Percentiles rank a stretch among this genome's conserved stretches.
Evolutionary conservation across 2,797 vertebrate species (phyloP).

Genomic region (Gadopsis bispinosus): DNA sequence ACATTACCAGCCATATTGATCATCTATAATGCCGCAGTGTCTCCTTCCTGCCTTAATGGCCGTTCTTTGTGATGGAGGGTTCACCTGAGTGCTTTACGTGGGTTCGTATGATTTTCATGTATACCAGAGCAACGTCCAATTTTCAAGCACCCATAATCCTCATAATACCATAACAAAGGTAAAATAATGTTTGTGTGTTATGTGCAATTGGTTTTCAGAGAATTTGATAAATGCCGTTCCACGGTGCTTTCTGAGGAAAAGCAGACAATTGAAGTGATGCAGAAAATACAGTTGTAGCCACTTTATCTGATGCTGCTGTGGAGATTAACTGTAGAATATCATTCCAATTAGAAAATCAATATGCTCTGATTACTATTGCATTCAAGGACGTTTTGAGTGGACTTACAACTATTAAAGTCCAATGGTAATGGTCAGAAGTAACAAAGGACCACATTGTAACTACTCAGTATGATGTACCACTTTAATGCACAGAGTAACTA

Average conservation of each 20-base stretch:
- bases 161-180: slow-evolving; percentile 29
- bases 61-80: slow-evolving; percentile 21
- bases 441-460: too few species aligned
- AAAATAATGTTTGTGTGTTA: slow-evolving; percentile 26
- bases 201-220: background rate
- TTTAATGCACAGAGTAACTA: too few species aligned
- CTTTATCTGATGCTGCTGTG: background rate
- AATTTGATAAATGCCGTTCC: background rate
- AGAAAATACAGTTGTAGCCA: slow-evolving; percentile 15
- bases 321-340: background rate
- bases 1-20: slow-evolving; percentile 41
- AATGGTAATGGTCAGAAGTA: too few species aligned
- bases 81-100: slow-evolving; percentile 33
- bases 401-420: too few species aligned
- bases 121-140: background rate
- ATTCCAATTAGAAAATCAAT: slow-evolving; percentile 29
- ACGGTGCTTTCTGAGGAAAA: slow-evolving; percentile 6
- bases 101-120: slow-evolving; percentile 13
- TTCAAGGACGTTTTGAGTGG: background rate
- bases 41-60: slow-evolving; percentile 39
- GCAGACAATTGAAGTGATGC: background rate
- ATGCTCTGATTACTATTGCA: slow-evolving; percentile 9
- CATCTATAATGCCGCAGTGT: slow-evolving; percentile 18
- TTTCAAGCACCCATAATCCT: slow-evolving; percentile 41
- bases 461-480: too few species aligned